These are phyloP conservation scores for Nesometra sesokonis DNA, from an alignment of 35 echinoderm and acorn worm genomes.

Conservation along the genomic window DNA sequence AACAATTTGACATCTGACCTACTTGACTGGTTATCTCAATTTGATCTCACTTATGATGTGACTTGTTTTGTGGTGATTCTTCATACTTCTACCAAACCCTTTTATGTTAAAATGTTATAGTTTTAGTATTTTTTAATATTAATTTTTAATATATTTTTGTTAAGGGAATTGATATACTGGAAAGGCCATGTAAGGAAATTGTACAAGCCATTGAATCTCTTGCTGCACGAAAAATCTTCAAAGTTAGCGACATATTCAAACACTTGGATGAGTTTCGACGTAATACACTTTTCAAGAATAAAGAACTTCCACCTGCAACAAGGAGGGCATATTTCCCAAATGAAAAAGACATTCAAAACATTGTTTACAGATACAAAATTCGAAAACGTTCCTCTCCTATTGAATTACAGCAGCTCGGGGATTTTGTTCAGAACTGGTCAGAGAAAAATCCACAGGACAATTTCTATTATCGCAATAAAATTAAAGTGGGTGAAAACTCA, in stretches of 20 bases:
- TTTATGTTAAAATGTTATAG: too few relatives aligned
- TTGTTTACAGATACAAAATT: background rate
- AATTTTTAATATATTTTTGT: background rate
- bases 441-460: background rate
- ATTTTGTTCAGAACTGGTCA: background rate
- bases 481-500: background rate
- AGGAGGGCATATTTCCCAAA: background rate
- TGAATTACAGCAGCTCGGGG: background rate
- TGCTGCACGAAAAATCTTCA: background rate
- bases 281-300: background rate
- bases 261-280: background rate
- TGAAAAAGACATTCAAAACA: background rate
- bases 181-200: background rate
- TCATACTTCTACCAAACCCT: too few relatives aligned
- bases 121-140: too few relatives aligned
- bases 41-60: too few relatives aligned
- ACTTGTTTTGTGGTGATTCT: too few relatives aligned
- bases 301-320: background rate
- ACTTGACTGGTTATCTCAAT: too few relatives aligned
- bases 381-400: background rate
- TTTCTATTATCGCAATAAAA: background rate
- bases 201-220: background rate
- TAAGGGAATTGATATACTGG: background rate
- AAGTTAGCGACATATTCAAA: background rate
- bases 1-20: too few relatives aligned